These are phyloP conservation scores for Nesidiocoris tenuis DNA, from an alignment of 2,888 invertebrate genomes.

Conservation along the genomic window DNA sequence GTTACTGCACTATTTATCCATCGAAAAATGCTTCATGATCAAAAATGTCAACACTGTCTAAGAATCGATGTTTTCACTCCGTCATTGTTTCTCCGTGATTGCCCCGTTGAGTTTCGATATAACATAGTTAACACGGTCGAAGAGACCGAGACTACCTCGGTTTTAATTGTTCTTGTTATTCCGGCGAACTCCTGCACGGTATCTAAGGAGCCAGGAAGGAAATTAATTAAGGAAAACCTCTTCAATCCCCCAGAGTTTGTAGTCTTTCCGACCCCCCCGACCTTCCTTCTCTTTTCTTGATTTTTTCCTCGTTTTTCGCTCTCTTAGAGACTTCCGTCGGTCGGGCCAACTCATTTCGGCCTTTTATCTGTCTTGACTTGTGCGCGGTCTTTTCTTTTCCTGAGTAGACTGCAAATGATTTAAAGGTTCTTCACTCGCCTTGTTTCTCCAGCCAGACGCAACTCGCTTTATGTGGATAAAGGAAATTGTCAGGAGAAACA, in stretches of 20 bases:
- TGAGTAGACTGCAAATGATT: constrained; percentile 25
- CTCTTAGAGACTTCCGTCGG: background rate
- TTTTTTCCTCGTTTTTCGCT: background rate
- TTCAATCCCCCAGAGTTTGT: background rate
- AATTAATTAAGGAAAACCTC: constrained; percentile 25
- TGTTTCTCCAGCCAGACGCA: background rate
- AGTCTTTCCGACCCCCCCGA: background rate
- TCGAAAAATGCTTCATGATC: no score
- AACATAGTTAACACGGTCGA: no score
- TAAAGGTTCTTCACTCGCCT: background rate
- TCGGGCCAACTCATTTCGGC: background rate
- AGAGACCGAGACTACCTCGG: no score
- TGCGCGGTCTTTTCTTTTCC: background rate
- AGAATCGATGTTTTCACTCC: no score
- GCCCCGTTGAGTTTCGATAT: no score
- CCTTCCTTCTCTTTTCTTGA: background rate
- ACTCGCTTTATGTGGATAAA: no score
- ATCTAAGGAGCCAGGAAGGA: background rate
- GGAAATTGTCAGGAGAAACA: no score
- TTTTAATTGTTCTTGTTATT: constrained; percentile 18
- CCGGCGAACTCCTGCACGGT: background rate
- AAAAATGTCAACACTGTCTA: no score
- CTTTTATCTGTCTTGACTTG: background rate
- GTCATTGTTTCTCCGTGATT: no score
- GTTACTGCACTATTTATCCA: no score